phyloP scores from a whole-genome alignment of 2,113 vertebrate species.

The Isichthys henryi region DNA sequence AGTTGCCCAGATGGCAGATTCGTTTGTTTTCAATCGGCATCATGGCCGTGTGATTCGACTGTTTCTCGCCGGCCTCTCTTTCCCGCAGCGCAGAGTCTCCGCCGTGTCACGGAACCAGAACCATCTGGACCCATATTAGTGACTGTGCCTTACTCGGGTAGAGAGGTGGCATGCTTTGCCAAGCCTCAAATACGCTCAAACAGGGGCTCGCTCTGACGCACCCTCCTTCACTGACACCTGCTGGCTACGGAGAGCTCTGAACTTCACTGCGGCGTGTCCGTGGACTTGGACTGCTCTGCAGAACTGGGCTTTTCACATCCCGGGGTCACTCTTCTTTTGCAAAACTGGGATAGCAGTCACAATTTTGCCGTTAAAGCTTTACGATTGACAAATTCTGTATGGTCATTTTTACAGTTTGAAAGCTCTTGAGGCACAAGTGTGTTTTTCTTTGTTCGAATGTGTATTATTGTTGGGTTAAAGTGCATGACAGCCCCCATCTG shows the following conservation, averaged over 20 bases:
- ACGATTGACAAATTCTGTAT: background rate
- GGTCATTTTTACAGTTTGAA: constrained; percentile 20
- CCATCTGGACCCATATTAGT: constrained; percentile 46
- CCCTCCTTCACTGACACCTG: constrained; percentile 1
- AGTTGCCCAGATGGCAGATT: background rate
- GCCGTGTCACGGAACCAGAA: constrained; percentile 28
- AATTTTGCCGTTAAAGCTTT: background rate
- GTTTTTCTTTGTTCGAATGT: constrained; percentile 34
- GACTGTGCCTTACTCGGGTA: constrained; percentile 62
- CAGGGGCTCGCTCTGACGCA: background rate
- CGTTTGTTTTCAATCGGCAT: constrained; percentile 14
- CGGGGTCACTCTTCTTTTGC: constrained; percentile 26
- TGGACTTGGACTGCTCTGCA: background rate
- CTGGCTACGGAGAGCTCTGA: constrained; percentile 11
- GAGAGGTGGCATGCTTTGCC: constrained; percentile 26
- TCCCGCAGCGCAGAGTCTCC: constrained; percentile 17
- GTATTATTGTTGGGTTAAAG: constrained; percentile 38
- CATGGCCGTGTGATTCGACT: constrained; percentile 26
- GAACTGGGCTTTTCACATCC: constrained; percentile 17
- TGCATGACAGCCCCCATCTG: constrained; percentile 50
- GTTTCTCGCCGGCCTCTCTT: constrained; percentile 12
- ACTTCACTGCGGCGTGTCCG: constrained; percentile 1
- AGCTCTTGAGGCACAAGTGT: constrained; percentile 43
- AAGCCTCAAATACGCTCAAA: constrained; percentile 3
- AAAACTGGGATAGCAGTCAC: background rate